These are phyloP conservation scores for Orestias chungarensis DNA, from an alignment of 2,797 vertebrate genomes.

Conservation along the genomic window DNA sequence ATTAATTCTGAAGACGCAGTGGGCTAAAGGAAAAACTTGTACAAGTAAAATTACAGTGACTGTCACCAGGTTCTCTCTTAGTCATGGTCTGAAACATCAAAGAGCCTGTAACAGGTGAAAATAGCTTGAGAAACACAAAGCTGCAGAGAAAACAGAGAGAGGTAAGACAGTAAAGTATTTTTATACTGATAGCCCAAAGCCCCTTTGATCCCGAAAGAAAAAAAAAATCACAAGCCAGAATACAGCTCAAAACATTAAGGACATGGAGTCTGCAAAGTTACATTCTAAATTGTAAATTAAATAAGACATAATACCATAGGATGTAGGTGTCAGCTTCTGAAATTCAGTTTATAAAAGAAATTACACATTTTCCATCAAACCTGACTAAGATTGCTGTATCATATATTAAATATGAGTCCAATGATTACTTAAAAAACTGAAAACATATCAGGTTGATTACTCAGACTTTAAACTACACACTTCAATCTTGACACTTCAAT, in stretches of 20 bases:
- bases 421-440: background rate
- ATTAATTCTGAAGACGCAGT: background rate
- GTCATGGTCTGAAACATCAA: background rate
- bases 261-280: background rate
- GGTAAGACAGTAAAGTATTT: conserved; percentile 2
- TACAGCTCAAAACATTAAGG: background rate
- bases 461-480: too few species aligned
- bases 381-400: background rate
- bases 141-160: background rate
- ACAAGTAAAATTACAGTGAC: conserved; percentile 2
- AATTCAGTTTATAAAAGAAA: background rate
- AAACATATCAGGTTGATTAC: background rate
- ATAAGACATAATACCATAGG: background rate
- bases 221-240: background rate
- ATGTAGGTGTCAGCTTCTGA: background rate
- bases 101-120: background rate
- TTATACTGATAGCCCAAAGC: conserved; percentile 1
- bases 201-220: background rate
- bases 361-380: background rate
- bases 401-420: background rate
- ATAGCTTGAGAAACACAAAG: background rate
- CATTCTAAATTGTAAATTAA: background rate
- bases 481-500: too few species aligned
- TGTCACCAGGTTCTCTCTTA: background rate
- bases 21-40: background rate